Percentiles rank a stretch among this genome's conserved stretches.
phyloP scores from a whole-genome alignment of 2,888 invertebrate genomes.

The Helleia helle region DNA sequence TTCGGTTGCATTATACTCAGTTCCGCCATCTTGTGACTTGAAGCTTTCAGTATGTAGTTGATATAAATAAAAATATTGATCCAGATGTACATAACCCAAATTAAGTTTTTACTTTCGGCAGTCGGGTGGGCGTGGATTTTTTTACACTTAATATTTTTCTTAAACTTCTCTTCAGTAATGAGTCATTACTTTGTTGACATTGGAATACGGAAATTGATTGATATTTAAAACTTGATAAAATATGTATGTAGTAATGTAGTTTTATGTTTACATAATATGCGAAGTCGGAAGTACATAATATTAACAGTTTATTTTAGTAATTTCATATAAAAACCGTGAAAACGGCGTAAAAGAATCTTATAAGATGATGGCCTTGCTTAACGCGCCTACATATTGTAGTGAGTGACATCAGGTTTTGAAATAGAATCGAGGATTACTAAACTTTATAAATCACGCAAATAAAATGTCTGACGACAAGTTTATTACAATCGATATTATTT shows the following conservation, averaged over 20 bases:
- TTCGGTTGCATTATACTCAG: constrained; percentile 42
- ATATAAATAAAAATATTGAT: constrained; percentile 62
- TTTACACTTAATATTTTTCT: not conserved
- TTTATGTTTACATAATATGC: not conserved
- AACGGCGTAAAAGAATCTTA: not conserved
- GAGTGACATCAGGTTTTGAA: constrained; percentile 65
- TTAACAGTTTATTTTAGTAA: not conserved
- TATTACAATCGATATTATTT: not conserved
- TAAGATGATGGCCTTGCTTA: constrained; percentile 39
- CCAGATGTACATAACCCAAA: constrained; percentile 59
- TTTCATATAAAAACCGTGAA: not conserved
- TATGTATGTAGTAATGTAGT: not conserved
- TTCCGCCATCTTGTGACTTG: constrained; percentile 66
- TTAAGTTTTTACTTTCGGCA: constrained; percentile 25
- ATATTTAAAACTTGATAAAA: not conserved
- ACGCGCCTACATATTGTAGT: constrained; percentile 41
- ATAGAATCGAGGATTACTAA: constrained; percentile 43
- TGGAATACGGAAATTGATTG: constrained; percentile 10
- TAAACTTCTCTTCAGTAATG: not conserved
- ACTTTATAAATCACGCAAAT: not conserved
- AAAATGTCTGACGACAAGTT: not conserved
- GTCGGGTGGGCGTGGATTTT: too few species aligned
- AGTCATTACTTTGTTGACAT: constrained; percentile 48
- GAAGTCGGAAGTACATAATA: not conserved
- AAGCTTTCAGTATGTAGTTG: constrained; percentile 64